Base-by-base conservation (phyloP, 2,113 vertebrate species). In the Cyprinodon brontotheroides region DNA sequence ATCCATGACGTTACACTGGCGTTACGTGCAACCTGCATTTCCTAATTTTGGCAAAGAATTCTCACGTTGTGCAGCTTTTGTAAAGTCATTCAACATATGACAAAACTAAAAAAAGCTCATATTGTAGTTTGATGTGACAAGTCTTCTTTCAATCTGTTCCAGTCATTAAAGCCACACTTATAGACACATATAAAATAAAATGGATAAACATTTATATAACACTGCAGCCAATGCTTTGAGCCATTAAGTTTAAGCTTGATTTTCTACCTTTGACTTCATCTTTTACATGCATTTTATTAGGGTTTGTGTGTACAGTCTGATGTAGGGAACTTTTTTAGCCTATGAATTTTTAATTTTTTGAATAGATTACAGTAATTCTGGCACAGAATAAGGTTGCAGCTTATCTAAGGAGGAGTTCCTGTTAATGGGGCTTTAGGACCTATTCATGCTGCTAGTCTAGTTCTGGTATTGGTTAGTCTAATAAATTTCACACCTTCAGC, bases 1-100 rank as follows among this genome's bases (percentile, higher is more conserved):
- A 73, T 79, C 57, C 67, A 11, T 71, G 65, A 13, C 61, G 64
- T 65, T 39, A 41, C 48, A 65, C 65, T 17, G 45, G 22, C 65
- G 37, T 29, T 22, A 60, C 14, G 20, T 3, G 3, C 20, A 29
- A 48, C 8, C 40, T 12, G 11, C 3, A 8, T 53, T 53, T 45
- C 59, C 36, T 61, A 29, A 36, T 20, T 64, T 3, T 64, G 50
- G 17, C 20, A n/a, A 57, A 20, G 3, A 6, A n/a, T n/a, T 7
- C 50, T 2, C n/a, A 9, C 6, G 17, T 57, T 57, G 50, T 57
- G 50, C 50, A 57, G n/a, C 50, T 57, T 57, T n/a, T 57, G 4
- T 45, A 2, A 45, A 45, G 48, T 29, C 29, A 29, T 29, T 29
- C 29, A 29, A 29, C 29, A n/a, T 57, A 20, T 57, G 8, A 17